Base-by-base conservation (phyloP, 2,797 vertebrate species). In the Chelmon rostratus region DNA sequence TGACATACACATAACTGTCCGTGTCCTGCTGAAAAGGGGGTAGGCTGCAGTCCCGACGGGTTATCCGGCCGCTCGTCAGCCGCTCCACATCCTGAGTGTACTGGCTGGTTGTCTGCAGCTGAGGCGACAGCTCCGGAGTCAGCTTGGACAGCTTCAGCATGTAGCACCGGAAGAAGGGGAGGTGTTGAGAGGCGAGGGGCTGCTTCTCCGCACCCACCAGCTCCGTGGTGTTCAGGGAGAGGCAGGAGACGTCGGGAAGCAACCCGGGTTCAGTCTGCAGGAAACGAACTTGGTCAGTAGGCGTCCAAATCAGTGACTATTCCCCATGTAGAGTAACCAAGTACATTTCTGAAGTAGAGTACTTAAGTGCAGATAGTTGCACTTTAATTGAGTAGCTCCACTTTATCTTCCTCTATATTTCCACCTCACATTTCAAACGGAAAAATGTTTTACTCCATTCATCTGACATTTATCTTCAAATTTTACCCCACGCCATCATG, bases 1-100 rank as follows among this genome's bases (percentile, higher is more conserved):
- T 81, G 6, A 76, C 18, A 10, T 73, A 70, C 16, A 2, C 0
- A 2, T 56, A 21, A 0, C 0, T 7, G 0, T 79, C 3, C 11
- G 21, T 3, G 0, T 19, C 3, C 2, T 63, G 1, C 2, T 35
- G 0, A 1, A 78, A 80, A 9, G 0, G 0, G 8, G 77, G 76
- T 0, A 62, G 25, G 11, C 4, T 56, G 49, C 54, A 75, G 28
- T 1, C 1, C 15, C 10, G 3, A 0, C 3, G 0, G 3, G 0
- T 0, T 0, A 0, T 0, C 2, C 0, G 0, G 5, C 0, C 0
- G 0, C 3, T 4, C 0, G 0, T 9, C 4, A 0, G 0, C 0
- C 0, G 0, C 25, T 18, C 62, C 1, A 62, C 0, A 2, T 16
- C 0, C 4, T 2, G 0, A 0, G 69, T 4, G 3, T 2, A 0